phyloP scores from a whole-genome alignment of 1,140 invertebrate species.

The Steinernema khuongi region DNA sequence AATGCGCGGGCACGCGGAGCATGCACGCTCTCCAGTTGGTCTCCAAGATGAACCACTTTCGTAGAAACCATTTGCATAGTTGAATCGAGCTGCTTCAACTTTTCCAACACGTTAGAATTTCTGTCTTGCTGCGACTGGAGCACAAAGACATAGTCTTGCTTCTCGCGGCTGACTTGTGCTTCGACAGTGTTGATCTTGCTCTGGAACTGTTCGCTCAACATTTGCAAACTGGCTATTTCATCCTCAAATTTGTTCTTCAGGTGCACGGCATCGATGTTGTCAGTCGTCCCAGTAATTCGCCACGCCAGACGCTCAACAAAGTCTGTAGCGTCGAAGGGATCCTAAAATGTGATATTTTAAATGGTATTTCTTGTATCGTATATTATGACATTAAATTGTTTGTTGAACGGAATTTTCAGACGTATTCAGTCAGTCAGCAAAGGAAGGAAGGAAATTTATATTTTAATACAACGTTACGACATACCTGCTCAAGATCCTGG shows the following conservation, averaged over 20 bases:
- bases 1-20: conserved; percentile 83
- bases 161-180: conserved; percentile 46
- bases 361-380: background rate
- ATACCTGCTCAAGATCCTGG: conserved; percentile 57
- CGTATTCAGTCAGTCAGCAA: background rate
- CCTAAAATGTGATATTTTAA: conserved; percentile 62
- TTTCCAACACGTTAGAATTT: conserved; percentile 50
- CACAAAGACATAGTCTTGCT: conserved; percentile 47
- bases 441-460: background rate
- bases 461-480: conserved; percentile 23
- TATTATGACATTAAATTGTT: too few relatives aligned
- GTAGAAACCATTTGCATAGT: conserved; percentile 93
- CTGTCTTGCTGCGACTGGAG: conserved; percentile 50
- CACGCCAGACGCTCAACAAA: conserved; percentile 94
- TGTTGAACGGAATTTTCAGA: too few relatives aligned
- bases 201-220: conserved; percentile 54
- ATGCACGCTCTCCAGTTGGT: conserved; percentile 92
- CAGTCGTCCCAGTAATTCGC: conserved; percentile 73
- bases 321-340: conserved; percentile 90
- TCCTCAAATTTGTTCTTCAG: conserved; percentile 56
- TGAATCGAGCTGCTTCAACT: conserved; percentile 78
- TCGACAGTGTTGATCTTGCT: conserved; percentile 51
- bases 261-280: conserved; percentile 43
- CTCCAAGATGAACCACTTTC: conserved; percentile 91
- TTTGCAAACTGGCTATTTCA: conserved; percentile 54